phyloP scores from a whole-genome alignment of 2,113 vertebrate genomes.

The Hippocampus abdominalis region DNA sequence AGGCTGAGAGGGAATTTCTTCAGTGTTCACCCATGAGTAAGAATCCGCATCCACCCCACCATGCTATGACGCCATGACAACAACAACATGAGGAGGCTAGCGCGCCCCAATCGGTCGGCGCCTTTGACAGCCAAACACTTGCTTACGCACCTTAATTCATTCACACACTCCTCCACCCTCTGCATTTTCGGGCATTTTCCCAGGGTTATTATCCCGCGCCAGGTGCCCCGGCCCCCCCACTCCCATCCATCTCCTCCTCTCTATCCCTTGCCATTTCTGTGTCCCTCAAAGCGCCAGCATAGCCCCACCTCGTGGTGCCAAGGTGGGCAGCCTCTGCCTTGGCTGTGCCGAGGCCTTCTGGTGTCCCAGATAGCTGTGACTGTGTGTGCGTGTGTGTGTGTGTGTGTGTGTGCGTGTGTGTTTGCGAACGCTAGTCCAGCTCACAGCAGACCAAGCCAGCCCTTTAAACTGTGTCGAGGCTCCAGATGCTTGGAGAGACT shows the following conservation, averaged over 20 bases:
- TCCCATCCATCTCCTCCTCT: constrained; percentile 15
- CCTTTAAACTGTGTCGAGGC: constrained; percentile 74
- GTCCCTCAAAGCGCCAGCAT: constrained; percentile 55
- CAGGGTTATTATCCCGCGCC: constrained; percentile 66
- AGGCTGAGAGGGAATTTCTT: constrained; percentile 10
- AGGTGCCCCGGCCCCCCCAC: constrained; percentile 39
- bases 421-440: constrained; percentile 55
- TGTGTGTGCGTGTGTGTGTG: constrained; percentile 23
- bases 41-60: constrained; percentile 46
- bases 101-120: constrained; percentile 23
- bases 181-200: constrained; percentile 60
- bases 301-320: constrained; percentile 67
- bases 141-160: constrained; percentile 5
- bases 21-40: constrained; percentile 24
- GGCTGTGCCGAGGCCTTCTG: constrained; percentile 71
- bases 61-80: constrained; percentile 40
- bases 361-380: constrained; percentile 71
- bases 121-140: constrained; percentile 17
- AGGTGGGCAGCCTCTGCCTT: constrained; percentile 72
- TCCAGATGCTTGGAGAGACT: constrained; percentile 74
- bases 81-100: constrained; percentile 15
- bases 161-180: constrained; percentile 21
- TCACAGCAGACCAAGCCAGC: constrained; percentile 65
- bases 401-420: constrained; percentile 36
- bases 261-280: constrained; percentile 54